Evolutionary conservation across 2,888 invertebrate genomes (phyloP).

Genomic region (Lepeophtheirus nordmannii): DNA sequence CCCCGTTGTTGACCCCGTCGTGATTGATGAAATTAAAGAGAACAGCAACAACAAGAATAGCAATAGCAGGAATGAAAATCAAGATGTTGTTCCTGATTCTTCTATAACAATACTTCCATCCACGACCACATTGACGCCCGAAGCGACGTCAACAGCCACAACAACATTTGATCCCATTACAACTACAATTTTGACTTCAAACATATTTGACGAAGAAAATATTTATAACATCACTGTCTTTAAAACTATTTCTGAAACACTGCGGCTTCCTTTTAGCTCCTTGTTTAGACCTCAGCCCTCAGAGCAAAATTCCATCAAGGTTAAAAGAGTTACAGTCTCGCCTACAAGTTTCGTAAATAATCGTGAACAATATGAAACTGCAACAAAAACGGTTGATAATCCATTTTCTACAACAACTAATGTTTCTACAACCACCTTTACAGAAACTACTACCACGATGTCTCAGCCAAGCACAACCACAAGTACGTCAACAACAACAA

Average conservation of each 20-base stretch:
- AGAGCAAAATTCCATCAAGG: neutral
- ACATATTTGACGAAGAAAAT: neutral
- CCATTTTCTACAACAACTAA: neutral
- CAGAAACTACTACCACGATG: neutral
- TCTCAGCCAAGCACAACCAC: neutral
- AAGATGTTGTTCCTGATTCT: too few relatives aligned
- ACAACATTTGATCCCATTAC: neutral
- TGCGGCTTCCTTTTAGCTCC: neutral
- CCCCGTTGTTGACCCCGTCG: neutral
- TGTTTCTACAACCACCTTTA: neutral
- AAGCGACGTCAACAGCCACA: neutral
- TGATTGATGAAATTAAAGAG: too few relatives aligned
- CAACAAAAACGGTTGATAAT: neutral
- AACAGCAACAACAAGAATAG: too few relatives aligned
- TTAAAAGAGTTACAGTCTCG: neutral
- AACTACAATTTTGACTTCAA: neutral
- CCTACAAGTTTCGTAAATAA: neutral
- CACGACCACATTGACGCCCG: too few relatives aligned
- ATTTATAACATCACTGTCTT: neutral
- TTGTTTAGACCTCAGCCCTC: neutral
- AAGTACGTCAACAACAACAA: neutral
- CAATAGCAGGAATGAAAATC: too few relatives aligned
- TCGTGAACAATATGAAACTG: too few relatives aligned
- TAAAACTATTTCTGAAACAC: slow-evolving; percentile 8
- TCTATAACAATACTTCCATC: too few relatives aligned